Conservation (phyloP, 2,797 vertebrate species). For the Enteromius thamalakanensis region DNA sequence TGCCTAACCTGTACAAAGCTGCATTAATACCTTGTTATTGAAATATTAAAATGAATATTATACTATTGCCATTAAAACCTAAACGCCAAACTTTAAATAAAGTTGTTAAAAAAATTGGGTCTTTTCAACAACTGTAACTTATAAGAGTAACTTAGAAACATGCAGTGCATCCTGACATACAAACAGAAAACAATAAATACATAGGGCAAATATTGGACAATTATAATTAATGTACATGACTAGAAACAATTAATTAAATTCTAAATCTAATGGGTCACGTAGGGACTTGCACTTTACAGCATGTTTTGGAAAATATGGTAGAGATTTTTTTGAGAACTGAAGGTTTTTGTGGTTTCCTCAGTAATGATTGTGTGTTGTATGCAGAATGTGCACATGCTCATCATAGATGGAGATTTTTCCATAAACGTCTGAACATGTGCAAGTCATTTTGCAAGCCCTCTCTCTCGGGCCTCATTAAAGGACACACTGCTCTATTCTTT, state of each 20-base stretch:
- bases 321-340: background rate
- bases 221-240: background rate
- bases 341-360: background rate
- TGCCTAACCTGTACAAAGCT: background rate
- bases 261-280: background rate
- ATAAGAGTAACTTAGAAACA: background rate
- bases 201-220: background rate
- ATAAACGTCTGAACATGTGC: slow-evolving; percentile 9
- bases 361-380: slow-evolving; percentile 9
- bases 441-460: slow-evolving; percentile 8
- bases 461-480: slow-evolving; percentile 6
- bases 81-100: background rate
- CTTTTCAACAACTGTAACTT: background rate
- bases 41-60: background rate
- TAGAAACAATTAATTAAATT: background rate
- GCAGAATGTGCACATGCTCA: background rate
- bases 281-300: background rate
- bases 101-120: background rate
- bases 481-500: slow-evolving; percentile 13
- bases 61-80: background rate
- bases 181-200: background rate
- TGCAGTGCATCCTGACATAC: background rate
- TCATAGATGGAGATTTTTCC: slow-evolving; percentile 4
- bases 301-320: background rate
- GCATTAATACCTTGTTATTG: background rate